Evolutionary conservation across 2,113 vertebrate species (phyloP), one percentile per base, ranked within the genome.

Genomic region (Hydropotes inermis): DNA sequence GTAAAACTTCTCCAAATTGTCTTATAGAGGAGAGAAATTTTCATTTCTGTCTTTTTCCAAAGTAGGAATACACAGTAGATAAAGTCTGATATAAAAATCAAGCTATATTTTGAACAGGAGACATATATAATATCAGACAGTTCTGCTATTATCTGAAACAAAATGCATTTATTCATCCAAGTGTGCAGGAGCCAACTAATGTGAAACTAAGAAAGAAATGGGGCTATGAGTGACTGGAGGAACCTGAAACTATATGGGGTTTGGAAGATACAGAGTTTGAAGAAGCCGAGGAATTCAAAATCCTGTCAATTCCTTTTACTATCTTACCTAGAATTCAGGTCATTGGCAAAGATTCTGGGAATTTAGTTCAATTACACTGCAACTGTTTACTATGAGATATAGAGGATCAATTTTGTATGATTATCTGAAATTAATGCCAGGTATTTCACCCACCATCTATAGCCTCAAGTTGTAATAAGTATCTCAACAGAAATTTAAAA

Each of bases 361-460:
- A 67, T 39, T 93, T 50, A 30, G 36, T 92, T 95, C 50, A 9
- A 83, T 87, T 86, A 76, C 79, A 7, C 57, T 92, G 16, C 5
- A 95, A 21, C 83, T 83, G 57, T 89, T 89, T 96, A 36, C 36
- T 89, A 67, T 64, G 52, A 94, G 27, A 85, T 43, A 67, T 5
- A 95, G 74, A 85, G 54, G 45, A 84, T 39, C 25, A 76, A 50
- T 87, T 93, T 58, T 87, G 6, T 70, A 94, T 25, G 39, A 36
- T 64, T 93, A 58, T 70, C 36, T 88, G 33, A 94, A 97, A 93
- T 92, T 82, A 91, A 87, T 90, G 81, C 45, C 78, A 50, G 21
- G 33, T 30, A 52, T 94, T 88, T 67, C 15, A 8, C 28, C 21
- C 27, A 78, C 64, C 8, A 85, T 2, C 5, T 39, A 17, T 58